Conservation (phyloP, 2,113 vertebrate genomes). For the Eonycteris spelaea region DNA sequence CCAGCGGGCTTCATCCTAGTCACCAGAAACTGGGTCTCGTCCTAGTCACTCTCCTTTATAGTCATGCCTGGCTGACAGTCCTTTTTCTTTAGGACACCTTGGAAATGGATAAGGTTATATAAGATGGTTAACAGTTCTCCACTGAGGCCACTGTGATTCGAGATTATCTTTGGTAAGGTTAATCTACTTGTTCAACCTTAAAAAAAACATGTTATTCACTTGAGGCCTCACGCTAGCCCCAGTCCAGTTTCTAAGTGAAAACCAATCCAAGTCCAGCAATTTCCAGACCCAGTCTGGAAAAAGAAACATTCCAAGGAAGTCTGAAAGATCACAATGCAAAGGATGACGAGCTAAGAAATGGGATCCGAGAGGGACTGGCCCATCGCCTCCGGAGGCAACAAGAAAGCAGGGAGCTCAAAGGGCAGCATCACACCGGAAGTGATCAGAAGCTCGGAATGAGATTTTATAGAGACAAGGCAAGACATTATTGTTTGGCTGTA, state of each 20-base stretch:
- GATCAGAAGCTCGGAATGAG: background rate
- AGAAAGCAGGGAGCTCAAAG: background rate
- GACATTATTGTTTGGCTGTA: background rate
- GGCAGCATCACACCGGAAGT: background rate
- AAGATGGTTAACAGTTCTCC: background rate
- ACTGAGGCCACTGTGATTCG: background rate
- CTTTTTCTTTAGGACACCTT: background rate
- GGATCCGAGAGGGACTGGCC: background rate
- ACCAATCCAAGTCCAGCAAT: background rate
- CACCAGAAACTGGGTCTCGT: background rate
- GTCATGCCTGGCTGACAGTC: background rate
- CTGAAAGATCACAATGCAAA: background rate
- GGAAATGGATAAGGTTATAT: background rate
- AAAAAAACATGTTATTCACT: background rate
- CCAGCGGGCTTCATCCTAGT: background rate
- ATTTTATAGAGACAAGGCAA: background rate
- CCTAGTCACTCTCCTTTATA: background rate
- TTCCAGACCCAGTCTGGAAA: background rate
- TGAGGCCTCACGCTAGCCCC: background rate
- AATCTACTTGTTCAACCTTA: background rate
- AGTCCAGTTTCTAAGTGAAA: background rate
- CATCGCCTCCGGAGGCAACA: background rate
- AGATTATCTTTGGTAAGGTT: background rate
- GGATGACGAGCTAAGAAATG: too few relatives aligned
- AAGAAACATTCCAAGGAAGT: background rate